Base-by-base conservation (phyloP, 2,797 vertebrate genomes). In the Chaunax sp. region DNA sequence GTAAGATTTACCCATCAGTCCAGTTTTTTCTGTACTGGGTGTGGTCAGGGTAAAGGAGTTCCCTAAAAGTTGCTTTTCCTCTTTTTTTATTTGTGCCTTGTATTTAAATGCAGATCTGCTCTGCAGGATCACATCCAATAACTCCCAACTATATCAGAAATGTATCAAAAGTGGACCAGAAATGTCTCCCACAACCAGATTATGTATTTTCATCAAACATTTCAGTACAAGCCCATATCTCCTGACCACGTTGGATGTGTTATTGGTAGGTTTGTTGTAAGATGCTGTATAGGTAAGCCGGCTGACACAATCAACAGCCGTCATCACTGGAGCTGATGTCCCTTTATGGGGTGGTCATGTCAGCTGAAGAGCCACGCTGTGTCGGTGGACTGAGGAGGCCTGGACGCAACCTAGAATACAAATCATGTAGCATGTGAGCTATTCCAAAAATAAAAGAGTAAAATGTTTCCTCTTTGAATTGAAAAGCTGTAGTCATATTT, bases 61-160 rank as follows among this genome's bases (percentile, higher is more conserved):
- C 6, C 18, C 2, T 33, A 20, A 60, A 54, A 6, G 18, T 61
- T 35, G 51, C 57, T 67, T 69, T 56, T 78, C 65, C 46, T 66
- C 52, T 79, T 83, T 82, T 88, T 14, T 20, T 78, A 64, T 86
- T 87, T 89, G 89, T 92, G 88, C 89, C 89, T 91, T 92, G 37
- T 72, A 59, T 82, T 85, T 82, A 58, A 68, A 50, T 40, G 40
- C 40, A 47, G 51, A 54, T 54, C 68, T 78, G 55, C 33, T 78
- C 74, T 66, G 54, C 47, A 14, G 15, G 57, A 47, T 62, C n/a
- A 55, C 61, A 22, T 41, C n/a, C 5, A 30, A 45, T 2, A 65
- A 15, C 18, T 38, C 43, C 12, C 26, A 23, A 23, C 11, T 14
- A 12, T 25, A 12, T 14, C 12, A 5, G n/a, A 52, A 45, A 28